Base-by-base conservation (phyloP, 2,113 vertebrate species). In the Indicator maculatus region DNA sequence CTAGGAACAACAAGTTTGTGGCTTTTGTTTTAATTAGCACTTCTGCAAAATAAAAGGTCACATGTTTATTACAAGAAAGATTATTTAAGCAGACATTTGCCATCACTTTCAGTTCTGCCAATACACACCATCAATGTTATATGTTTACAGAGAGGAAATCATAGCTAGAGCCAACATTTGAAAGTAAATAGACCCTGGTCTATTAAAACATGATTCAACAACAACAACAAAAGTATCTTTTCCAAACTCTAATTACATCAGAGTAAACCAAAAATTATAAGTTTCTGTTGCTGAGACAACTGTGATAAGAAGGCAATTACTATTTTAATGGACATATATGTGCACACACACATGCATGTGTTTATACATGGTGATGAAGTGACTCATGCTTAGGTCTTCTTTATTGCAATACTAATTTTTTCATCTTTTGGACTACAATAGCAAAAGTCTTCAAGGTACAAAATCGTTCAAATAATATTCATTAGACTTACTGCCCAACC, bases 1-100 rank as follows among this genome's bases (percentile, higher is more conserved):
- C n/a, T 60, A 60, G 64, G 24, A 88, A 6, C 61, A 91, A 33
- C 33, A 47, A 82, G n/a, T 12, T 89, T 69, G 75, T n/a, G 45
- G 39, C 47, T 83, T 91, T 81, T 88, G 56, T 64, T 73, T 60
- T 89, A 53, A 70, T 81, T 36, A 86, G 38, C 20, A 38, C 8
- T 92, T 92, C 64, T 71, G 64, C 65, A 86, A 92, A 95, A 93
- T 8, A 83, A 89, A 94, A 31, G 15, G 41, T 69, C 31, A 33
- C 2, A 4, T 31, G 10, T 71, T 73, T 80, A 12, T 56, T 86
- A 64, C 44, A 91, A 71, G 69, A 80, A 79, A 88, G 28, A 83
- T 33, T 56, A 86, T 31, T 85, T 67, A 61, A 70, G 26, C 23
- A 89, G 91, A 50, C 13, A 58, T 55, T 88, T 82, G n/a, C 56